These are phyloP conservation scores for Paradoxurus hermaphroditus DNA, from an alignment of 2,113 vertebrate species.

Conservation along the genomic window DNA sequence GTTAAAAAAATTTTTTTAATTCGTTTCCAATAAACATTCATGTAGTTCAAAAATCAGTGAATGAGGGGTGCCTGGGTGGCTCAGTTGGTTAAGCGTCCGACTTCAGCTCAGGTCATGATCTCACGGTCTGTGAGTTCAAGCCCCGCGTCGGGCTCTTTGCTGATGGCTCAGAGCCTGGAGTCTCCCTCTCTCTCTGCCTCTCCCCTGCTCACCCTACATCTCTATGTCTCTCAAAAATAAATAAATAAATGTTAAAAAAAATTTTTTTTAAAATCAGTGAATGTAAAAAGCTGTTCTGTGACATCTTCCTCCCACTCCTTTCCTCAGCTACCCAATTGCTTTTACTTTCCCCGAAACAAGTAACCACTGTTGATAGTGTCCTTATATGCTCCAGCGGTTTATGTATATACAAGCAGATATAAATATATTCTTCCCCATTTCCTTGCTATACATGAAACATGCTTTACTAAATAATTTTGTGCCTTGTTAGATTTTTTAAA, in stretches of 20 bases:
- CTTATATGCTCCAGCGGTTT: not conserved
- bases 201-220: too few species aligned
- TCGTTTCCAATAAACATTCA: slow-evolving; percentile 4
- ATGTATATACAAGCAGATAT: not conserved
- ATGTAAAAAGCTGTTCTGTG: not conserved
- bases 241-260: too few species aligned
- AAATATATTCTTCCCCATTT: not conserved
- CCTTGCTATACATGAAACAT: not conserved
- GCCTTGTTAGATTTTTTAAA: not conserved
- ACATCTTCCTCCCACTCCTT: not conserved
- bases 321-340: not conserved
- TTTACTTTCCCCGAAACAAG: not conserved
- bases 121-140: too few species aligned
- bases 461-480: not conserved
- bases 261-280: not conserved
- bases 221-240: too few species aligned
- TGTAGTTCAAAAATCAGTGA: not conserved
- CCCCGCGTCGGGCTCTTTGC: too few species aligned
- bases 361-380: not conserved
- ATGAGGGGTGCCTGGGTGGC: too few species aligned
- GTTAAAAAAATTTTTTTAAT: too few species aligned
- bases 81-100: too few species aligned
- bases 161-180: too few species aligned
- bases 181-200: too few species aligned
- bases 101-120: too few species aligned